Evolutionary conservation across 2,888 invertebrate genomes (phyloP).

Genomic region (Alviniconcha strummeri): DNA sequence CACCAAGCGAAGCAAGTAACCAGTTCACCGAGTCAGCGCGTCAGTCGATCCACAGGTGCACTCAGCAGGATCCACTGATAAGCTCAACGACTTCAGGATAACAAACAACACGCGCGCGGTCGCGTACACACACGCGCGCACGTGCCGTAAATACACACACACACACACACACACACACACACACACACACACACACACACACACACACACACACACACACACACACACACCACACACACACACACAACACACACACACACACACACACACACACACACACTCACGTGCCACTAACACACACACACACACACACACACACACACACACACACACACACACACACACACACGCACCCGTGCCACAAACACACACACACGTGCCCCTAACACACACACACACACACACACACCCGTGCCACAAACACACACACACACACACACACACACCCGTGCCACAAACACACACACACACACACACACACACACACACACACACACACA

Average conservation of each 20-base stretch:
- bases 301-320: conserved; percentile 10
- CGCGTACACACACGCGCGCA: too few relatives aligned
- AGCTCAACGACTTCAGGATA: too few relatives aligned
- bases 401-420: not conserved
- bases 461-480: not conserved
- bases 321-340: not conserved
- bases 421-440: not conserved
- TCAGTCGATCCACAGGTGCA: too few relatives aligned
- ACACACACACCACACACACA: too few relatives aligned
- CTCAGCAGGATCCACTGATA: too few relatives aligned
- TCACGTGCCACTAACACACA: not conserved
- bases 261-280: not conserved
- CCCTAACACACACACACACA: conserved; percentile 8
- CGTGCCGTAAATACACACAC: not conserved
- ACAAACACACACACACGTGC: not conserved
- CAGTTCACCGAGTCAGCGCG: too few relatives aligned
- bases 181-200: not conserved
- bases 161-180: not conserved
- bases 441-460: not conserved
- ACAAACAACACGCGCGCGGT: too few relatives aligned
- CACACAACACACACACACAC: conserved; percentile 12
- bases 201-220: conserved; percentile 1
- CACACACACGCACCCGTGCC: not conserved
- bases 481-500: not conserved
- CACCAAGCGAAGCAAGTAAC: too few relatives aligned